Percentiles rank a stretch among this genome's conserved stretches.
Conservation (phyloP, 2,888 invertebrate genomes). For the Drosophila niveifrons region DNA sequence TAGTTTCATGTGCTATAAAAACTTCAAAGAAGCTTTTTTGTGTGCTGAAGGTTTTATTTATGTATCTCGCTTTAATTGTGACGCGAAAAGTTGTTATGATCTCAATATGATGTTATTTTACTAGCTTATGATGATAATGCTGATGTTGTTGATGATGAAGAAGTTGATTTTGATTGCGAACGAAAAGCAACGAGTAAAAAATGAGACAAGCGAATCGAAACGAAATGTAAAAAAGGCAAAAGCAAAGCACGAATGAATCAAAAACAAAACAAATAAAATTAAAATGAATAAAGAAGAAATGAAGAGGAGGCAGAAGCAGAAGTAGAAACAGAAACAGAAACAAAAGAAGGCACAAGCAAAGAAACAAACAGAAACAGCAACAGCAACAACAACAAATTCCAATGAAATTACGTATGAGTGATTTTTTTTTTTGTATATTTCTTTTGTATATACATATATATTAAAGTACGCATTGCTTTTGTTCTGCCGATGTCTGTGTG, state of each 20-base stretch:
- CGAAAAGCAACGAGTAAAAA: background rate
- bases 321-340: slow-evolving; percentile 17
- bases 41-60: background rate
- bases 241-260: slow-evolving; percentile 3
- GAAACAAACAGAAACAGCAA: slow-evolving; percentile 23
- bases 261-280: slow-evolving; percentile 7
- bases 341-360: slow-evolving; percentile 23
- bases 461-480: slow-evolving; percentile 62
- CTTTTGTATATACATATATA: slow-evolving; percentile 12
- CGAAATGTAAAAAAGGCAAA: slow-evolving; percentile 10
- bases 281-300: slow-evolving; percentile 8
- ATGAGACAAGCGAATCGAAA: background rate
- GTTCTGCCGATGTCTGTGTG: slow-evolving; percentile 8
- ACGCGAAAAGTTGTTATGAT: background rate
- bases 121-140: background rate
- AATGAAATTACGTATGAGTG: slow-evolving; percentile 69
- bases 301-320: slow-evolving; percentile 16
- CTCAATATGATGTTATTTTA: slow-evolving; percentile 3
- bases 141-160: background rate
- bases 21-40: background rate
- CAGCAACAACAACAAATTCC: slow-evolving; percentile 47
- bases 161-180: slow-evolving; percentile 3
- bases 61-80: background rate
- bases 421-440: slow-evolving; percentile 47
- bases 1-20: background rate